Base-by-base conservation (phyloP, 2,888 invertebrate species). In the Agrilus cyanescens region DNA sequence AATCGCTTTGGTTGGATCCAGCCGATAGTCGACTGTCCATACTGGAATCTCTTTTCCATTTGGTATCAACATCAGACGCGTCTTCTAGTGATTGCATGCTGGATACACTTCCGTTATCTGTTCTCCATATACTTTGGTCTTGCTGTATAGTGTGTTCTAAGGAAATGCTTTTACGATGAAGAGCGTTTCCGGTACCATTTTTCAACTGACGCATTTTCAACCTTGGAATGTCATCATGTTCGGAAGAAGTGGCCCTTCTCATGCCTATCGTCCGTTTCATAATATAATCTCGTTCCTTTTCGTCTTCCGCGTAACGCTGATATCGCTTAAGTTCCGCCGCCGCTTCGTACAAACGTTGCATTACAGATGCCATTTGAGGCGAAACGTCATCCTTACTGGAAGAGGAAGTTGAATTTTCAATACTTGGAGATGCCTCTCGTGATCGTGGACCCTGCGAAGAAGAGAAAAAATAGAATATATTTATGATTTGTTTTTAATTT, bases 1-100 rank as follows among this genome's bases (percentile, higher is more conserved):
- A 78, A 57, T 89, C 90, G 62, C 89, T 88, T 63, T 88, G 86
- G 0, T 84, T 85, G 1, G 89, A 90, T 10, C 85, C 85, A 34
- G 82, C 83, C 1, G 89, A 90, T 52, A 89, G 67, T 33, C 87
- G 80, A 55, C 85, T 87, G 62, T 89, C 88, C 38, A 87, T 72
- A 59, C 86, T 86, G 33, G 80, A 74, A 60, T 87, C 87, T 40
- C 85, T 74, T 35, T 71, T 72, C 40, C 74, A 68, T 35, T 77
- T 68, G 13, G 69, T 67, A 51, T 83, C 82, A 33, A 61, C 54
- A 48, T 71, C 71, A 4, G 69, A 68, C 37, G 63, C 66, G 32
- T 59, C 54, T 43, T 66, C 67, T 30, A 73, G 62, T 1, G 88
- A 88, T 56, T 85, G 85, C 65, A 89, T 73, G 46, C 89, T 89